Evolutionary conservation across 2,888 invertebrate genomes (phyloP).

Genomic region (Plagodis pulveraria): DNA sequence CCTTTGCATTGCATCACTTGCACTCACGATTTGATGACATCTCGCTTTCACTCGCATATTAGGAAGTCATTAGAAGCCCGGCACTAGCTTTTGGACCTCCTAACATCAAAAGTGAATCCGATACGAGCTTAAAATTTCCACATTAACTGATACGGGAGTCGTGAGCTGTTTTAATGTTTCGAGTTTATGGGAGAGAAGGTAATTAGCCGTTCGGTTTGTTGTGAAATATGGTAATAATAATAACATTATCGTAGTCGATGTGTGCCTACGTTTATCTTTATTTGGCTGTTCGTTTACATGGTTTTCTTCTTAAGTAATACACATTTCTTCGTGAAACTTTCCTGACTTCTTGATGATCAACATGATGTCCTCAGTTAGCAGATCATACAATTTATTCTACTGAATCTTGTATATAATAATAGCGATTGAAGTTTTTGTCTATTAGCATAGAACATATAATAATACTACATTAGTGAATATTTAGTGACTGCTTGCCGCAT

Average conservation of each 20-base stretch:
- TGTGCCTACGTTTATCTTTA: background rate
- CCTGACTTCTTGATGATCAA: too few relatives aligned
- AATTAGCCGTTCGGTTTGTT: conserved; percentile 16
- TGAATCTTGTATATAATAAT: too few relatives aligned
- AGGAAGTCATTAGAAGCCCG: conserved; percentile 52
- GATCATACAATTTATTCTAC: too few relatives aligned
- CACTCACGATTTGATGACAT: conserved; percentile 36
- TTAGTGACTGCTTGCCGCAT: too few relatives aligned
- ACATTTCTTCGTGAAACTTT: too few relatives aligned
- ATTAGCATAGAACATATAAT: too few relatives aligned
- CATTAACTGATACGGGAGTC: conserved; percentile 31
- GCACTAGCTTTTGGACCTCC: conserved; percentile 32
- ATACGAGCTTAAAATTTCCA: conserved; percentile 32
- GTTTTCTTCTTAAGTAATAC: too few relatives aligned
- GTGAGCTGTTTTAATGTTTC: conserved; percentile 14
- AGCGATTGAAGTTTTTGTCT: too few relatives aligned
- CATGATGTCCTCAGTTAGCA: too few relatives aligned
- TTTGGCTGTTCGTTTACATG: too few relatives aligned
- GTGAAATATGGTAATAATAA: conserved; percentile 23
- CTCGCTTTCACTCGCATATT: conserved; percentile 62
- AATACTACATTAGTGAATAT: too few relatives aligned
- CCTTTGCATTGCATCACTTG: conserved; percentile 42
- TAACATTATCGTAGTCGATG: conserved; percentile 1
- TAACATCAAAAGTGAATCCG: conserved; percentile 14
- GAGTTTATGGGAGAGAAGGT: conserved; percentile 18